Evolutionary conservation across 2,888 invertebrate species (phyloP).

Genomic region (Ormyrus labotus): DNA sequence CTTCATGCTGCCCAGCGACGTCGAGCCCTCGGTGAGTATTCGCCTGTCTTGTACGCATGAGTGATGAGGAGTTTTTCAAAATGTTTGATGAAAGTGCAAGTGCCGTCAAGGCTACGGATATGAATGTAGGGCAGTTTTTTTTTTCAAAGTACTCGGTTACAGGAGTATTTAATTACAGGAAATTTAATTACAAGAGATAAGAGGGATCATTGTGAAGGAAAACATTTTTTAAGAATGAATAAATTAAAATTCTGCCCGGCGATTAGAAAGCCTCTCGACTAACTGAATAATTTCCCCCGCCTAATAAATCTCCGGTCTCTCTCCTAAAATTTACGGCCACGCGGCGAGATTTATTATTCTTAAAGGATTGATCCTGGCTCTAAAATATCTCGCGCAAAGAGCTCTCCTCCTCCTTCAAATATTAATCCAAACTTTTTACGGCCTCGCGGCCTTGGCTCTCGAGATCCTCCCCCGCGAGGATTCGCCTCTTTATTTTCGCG

Average conservation of each 20-base stretch:
- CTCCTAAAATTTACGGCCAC: not conserved
- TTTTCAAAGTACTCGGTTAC: too few species aligned
- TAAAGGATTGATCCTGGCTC: not conserved
- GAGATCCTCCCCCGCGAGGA: too few species aligned
- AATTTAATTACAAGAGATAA: too few species aligned
- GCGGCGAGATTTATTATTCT: not conserved
- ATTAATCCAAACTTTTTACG: not conserved
- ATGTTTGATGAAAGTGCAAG: too few species aligned
- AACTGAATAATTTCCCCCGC: not conserved
- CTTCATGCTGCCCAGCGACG: slow-evolving; percentile 77
- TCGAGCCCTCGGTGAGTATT: slow-evolving; percentile 77
- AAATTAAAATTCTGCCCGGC: too few species aligned
- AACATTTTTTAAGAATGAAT: too few species aligned
- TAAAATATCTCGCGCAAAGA: not conserved
- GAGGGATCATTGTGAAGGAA: too few species aligned
- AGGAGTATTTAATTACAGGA: too few species aligned
- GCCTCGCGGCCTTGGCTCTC: not conserved
- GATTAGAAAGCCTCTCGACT: not conserved
- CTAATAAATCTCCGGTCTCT: not conserved
- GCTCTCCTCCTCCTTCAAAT: not conserved
- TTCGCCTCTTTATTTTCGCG: too few species aligned
- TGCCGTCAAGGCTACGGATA: too few species aligned
- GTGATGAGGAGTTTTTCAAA: too few species aligned
- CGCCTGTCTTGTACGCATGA: not conserved
- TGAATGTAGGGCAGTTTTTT: too few species aligned